Conservation (phyloP, 1,140 invertebrate genomes). For the Luehdorfia chinensis region DNA sequence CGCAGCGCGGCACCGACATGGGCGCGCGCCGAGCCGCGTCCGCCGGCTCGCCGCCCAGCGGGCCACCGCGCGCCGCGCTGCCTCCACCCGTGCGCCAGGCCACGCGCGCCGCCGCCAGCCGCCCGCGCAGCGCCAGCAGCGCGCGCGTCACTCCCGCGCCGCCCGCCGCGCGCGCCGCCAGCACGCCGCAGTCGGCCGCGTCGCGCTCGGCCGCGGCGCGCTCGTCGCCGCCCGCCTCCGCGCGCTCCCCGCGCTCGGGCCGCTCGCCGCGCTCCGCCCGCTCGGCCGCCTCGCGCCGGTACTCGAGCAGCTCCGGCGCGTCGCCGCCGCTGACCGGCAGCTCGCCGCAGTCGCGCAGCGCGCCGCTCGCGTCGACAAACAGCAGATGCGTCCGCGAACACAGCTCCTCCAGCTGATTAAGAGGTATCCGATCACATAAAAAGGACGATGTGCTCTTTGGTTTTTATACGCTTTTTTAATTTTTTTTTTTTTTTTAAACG, state of each 20-base stretch:
- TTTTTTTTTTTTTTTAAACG: too few relatives aligned
- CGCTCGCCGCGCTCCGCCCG: conserved; percentile 69
- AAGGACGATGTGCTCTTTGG: too few relatives aligned
- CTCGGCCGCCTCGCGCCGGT: conserved; percentile 84
- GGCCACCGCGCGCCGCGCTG: conserved; percentile 16
- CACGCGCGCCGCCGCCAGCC: conserved; percentile 12
- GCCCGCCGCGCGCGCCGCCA: conserved; percentile 20
- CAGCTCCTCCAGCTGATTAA: conserved; percentile 43
- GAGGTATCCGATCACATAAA: too few relatives aligned
- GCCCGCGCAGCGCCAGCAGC: conserved; percentile 24
- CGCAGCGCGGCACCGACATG: conserved; percentile 38
- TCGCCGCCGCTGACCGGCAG: conserved; percentile 81
- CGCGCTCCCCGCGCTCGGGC: conserved; percentile 87
- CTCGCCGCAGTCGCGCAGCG: conserved; percentile 87
- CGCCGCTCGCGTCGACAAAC: conserved; percentile 86
- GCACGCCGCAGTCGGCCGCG: conserved; percentile 3
- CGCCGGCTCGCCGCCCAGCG: conserved; percentile 20
- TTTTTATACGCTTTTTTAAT: too few relatives aligned
- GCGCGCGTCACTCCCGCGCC: conserved; percentile 27
- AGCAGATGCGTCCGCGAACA: conserved; percentile 84
- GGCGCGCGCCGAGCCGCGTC: conserved; percentile 22
- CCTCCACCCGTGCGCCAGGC: conserved; percentile 23
- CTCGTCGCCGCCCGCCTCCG: conserved; percentile 20
- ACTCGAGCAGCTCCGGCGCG: conserved; percentile 88
- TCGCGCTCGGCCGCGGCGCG: not conserved